Percentiles rank a stretch among this genome's conserved stretches.
These are phyloP conservation scores for Xiphophorus hellerii DNA, from an alignment of 2,113 vertebrate species.

Conservation along the genomic window DNA sequence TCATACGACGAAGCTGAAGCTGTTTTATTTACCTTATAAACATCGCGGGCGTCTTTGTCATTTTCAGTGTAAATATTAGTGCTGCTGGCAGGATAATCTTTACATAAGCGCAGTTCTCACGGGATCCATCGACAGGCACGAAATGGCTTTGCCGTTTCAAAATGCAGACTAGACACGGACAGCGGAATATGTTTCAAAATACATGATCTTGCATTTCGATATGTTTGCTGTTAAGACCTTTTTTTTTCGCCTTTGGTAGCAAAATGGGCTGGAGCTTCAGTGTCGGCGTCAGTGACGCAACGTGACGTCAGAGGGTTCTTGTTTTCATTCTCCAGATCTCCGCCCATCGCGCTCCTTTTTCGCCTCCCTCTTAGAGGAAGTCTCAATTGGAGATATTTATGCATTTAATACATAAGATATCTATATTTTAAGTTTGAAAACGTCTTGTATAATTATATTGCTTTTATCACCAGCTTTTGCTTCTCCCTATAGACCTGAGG, in stretches of 20 bases:
- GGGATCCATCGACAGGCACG: neutral
- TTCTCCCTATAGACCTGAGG: neutral
- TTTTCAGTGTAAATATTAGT: conserved; percentile 52
- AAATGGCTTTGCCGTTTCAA: neutral
- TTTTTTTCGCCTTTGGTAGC: conserved; percentile 29
- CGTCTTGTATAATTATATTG: neutral
- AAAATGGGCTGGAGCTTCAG: conserved; percentile 44
- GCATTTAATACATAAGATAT: neutral
- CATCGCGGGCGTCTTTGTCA: neutral
- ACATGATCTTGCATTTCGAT: conserved; percentile 4
- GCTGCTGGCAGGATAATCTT: conserved; percentile 6
- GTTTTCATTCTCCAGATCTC: conserved; percentile 57
- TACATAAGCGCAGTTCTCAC: neutral
- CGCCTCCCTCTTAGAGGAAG: conserved; percentile 17
- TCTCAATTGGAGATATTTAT: neutral
- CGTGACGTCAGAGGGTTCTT: conserved; percentile 60
- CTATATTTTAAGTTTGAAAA: neutral
- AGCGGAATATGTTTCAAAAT: neutral
- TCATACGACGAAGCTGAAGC: neutral
- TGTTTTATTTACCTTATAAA: neutral
- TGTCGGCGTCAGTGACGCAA: conserved; percentile 58
- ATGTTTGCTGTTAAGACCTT: conserved; percentile 17
- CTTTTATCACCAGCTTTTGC: neutral
- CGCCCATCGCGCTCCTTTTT: conserved; percentile 33
- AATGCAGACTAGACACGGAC: neutral